Percentiles rank a stretch among this genome's conserved stretches.
These are phyloP conservation scores for Pammene fasciana DNA, from an alignment of 2,888 invertebrate species.

Conservation along the genomic window DNA sequence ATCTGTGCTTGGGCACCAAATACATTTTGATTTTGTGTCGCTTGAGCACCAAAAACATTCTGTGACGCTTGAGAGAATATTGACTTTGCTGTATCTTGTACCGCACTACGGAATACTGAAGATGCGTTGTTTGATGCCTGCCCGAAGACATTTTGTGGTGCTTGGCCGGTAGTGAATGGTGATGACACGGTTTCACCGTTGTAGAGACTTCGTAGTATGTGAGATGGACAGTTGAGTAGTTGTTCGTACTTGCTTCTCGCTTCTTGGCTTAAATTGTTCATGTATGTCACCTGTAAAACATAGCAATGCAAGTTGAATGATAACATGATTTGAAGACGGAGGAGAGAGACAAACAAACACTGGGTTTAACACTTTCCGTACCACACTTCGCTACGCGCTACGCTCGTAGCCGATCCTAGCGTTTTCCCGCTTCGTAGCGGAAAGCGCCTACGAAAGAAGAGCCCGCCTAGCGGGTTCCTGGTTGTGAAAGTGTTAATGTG, in stretches of 20 bases:
- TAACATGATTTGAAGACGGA: too few relatives aligned
- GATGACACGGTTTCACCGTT: slow-evolving; percentile 61
- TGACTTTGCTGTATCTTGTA: slow-evolving; percentile 56
- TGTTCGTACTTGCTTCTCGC: slow-evolving; percentile 63
- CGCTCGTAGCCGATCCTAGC: too few relatives aligned
- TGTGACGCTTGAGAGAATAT: slow-evolving; percentile 65
- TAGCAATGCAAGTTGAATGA: not conserved
- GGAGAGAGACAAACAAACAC: too few relatives aligned
- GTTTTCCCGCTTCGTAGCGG: too few relatives aligned
- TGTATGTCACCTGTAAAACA: slow-evolving; percentile 58
- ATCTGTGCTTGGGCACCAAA: slow-evolving; percentile 12
- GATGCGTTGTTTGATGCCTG: slow-evolving; percentile 52
- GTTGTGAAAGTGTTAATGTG: too few relatives aligned
- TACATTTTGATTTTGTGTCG: slow-evolving; percentile 1
- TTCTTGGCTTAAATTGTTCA: slow-evolving; percentile 63
- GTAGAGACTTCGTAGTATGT: slow-evolving; percentile 61
- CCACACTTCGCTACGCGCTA: too few relatives aligned
- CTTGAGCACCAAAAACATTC: slow-evolving; percentile 46
- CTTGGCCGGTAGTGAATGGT: slow-evolving; percentile 51
- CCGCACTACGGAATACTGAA: slow-evolving; percentile 66
- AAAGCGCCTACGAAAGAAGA: too few relatives aligned
- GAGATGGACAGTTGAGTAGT: slow-evolving; percentile 56
- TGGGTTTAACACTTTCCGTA: too few relatives aligned
- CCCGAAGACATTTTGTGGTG: slow-evolving; percentile 46
- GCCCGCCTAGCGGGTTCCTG: too few relatives aligned